A percentile compares a stretch with the other conserved stretches of the same genome.
These are phyloP conservation scores for Drosophila sproati DNA, from an alignment of 1,140 invertebrate species.

Conservation along the genomic window DNA sequence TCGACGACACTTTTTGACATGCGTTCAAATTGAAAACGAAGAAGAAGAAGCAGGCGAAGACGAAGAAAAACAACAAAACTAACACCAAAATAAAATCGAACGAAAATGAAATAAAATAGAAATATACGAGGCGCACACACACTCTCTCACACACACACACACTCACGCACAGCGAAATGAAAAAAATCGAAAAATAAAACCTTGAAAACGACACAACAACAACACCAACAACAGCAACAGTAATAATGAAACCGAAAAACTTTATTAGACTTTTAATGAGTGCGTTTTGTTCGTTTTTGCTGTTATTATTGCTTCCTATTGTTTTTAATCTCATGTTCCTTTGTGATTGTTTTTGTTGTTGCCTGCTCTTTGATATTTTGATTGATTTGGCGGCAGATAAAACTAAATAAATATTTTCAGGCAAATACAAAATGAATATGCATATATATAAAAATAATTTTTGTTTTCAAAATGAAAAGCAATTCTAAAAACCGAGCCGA, in stretches of 20 bases:
- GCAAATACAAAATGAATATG: slow-evolving; percentile 3
- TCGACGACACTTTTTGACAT: slow-evolving; percentile 38
- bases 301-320: slow-evolving; percentile 34
- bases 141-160: slow-evolving; percentile 16
- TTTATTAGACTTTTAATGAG: slow-evolving; percentile 60
- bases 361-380: slow-evolving; percentile 22
- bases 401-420: slow-evolving; percentile 16
- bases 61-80: slow-evolving; percentile 22
- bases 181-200: slow-evolving; percentile 50
- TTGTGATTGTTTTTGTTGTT: slow-evolving; percentile 4
- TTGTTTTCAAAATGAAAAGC: slow-evolving; percentile 46
- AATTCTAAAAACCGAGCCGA: slow-evolving; percentile 50
- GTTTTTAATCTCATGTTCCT: slow-evolving; percentile 19
- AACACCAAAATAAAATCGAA: slow-evolving; percentile 46
- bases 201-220: slow-evolving; percentile 44
- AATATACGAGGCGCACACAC: slow-evolving; percentile 39
- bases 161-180: slow-evolving; percentile 30
- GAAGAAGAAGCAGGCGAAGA: slow-evolving; percentile 1
- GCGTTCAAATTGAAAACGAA: slow-evolving; percentile 14
- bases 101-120: slow-evolving; percentile 52
- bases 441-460: slow-evolving; percentile 26
- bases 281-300: slow-evolving; percentile 43
- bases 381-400: slow-evolving; percentile 45
- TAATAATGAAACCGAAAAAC: slow-evolving; percentile 40
- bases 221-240: slow-evolving; percentile 32